A percentile compares a stretch with the other conserved stretches of the same genome.
These are phyloP conservation scores for Peromyscus eremicus DNA, from an alignment of 2,797 vertebrate species.

Conservation along the genomic window DNA sequence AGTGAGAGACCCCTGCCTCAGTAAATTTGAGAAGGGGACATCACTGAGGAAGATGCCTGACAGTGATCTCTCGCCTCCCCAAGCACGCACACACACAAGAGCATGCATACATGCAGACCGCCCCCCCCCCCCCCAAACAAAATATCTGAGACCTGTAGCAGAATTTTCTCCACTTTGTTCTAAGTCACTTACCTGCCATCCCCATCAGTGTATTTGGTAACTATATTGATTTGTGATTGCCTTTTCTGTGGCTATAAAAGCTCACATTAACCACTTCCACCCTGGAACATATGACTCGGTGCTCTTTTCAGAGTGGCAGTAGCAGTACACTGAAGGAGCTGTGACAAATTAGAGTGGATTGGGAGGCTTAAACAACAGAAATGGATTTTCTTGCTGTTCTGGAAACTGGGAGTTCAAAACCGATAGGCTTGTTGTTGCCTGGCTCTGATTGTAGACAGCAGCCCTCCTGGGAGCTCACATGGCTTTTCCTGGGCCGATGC, in stretches of 20 bases:
- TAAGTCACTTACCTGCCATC: not conserved
- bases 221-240: not conserved
- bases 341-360: not conserved
- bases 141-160: not conserved
- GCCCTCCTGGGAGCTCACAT: not conserved
- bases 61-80: not conserved
- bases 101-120: not conserved
- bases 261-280: not conserved
- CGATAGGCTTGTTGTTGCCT: not conserved
- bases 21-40: not conserved
- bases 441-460: not conserved
- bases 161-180: not conserved
- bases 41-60: not conserved
- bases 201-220: not conserved
- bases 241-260: not conserved
- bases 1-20: not conserved
- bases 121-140: rapidly evolving
- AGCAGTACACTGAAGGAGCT: not conserved
- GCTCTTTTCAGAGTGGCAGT: not conserved
- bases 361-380: not conserved
- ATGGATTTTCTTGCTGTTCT: not conserved
- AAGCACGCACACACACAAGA: not conserved
- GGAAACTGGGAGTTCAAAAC: not conserved
- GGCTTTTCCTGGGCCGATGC: not conserved
- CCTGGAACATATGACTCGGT: not conserved